Evolutionary conservation across 2,113 vertebrate genomes (phyloP), one percentile per base, ranked within the genome.

Genomic region (Poeciliopsis retropinna): DNA sequence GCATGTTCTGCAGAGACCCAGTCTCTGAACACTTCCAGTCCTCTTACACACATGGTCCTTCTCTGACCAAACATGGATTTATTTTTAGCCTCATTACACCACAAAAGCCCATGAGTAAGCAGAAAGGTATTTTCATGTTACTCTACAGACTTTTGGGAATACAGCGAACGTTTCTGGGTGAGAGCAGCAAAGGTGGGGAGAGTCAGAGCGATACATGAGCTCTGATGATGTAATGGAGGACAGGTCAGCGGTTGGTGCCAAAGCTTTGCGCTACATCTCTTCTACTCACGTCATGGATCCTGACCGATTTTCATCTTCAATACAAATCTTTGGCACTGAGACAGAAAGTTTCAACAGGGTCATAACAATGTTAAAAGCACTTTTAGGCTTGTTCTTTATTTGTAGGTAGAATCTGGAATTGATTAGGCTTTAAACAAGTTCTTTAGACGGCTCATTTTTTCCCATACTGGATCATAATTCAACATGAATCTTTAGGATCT

Each of bases 1-100:
- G 62, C 60, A 70, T 84, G 76, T 83, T 83, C 60, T 81, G 80
- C 79, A 65, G 68, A 81, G 78, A 78, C 73, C 44, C 30, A 70
- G 57, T 72, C 65, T 62, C 79, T 62, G 73, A 89, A 78, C 72
- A 77, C 72, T 89, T 79, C 47, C 75, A 88, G 60, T 67, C 39
- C 67, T 74, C 80, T 72, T 81, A 70, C 61, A 44, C 76, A 37
- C 75, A 67, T 65, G 82, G 80, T 69, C 69, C 64, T 65, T 73
- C 84, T 80, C 83, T 87, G 78, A 84, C 86, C 91, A 88, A 92
- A 92, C 85, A 76, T 83, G 79, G 79, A 44, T 85, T 91, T 92
- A 94, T 92, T 93, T 93, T 93, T 90, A 90, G 87, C 80, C 54
- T 78, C 64, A 82, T 94, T 86, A 93, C 89, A 88, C 86, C 88